Evolutionary conservation across 1,140 invertebrate species (phyloP), one percentile per base, ranked within the genome.

Genomic region (Hirudo medicinalis): DNA sequence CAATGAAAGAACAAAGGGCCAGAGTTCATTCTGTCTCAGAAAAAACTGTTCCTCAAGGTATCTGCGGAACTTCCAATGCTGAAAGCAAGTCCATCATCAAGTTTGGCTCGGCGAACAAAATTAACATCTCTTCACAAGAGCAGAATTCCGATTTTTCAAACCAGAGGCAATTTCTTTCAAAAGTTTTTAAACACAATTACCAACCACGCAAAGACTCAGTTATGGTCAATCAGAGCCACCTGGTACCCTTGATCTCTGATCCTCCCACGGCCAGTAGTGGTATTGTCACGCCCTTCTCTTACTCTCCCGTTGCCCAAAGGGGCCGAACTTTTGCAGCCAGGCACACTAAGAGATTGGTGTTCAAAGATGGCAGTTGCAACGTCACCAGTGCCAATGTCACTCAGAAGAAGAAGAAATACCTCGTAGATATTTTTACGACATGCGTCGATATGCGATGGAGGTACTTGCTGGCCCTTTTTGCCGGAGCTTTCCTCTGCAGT

Each of bases 341-440:
- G 19, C 57, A 67, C 13, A 53, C 25, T 9, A 27, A 43, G 19
- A 60, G 73, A 13, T 40, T 74, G 43, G 70, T 74, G 11, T 71
- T 69, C 43, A 74, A 74, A 70, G 67, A 69, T 32, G 73, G 73
- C 25, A 63, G 57, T 27, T 71, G 63, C 67, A 74, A 74, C 66
- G 60, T 74, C 19, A 36, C 73, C 36, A 71, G 60, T 53, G 54
- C 19, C 9, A 72, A 74, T 40, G 68, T 74, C 43, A 66, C 57
- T 20, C 43, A 70, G 32, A 82, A 90, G 78, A 66, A 57, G n/a
- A n/a, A 54, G 19, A 71, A 72, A 25, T 75, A 72, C 54, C 40
- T 78, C 5, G 88, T 90, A 83, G 88, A 90, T 36, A 88, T 91
- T 80, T 90, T 90, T 76, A 89, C 90, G 69, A 87, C 80, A 69